Percentiles rank a stretch among this genome's conserved stretches.
Conservation (phyloP, 1,140 invertebrate species). For the Drosophila albomicans region DNA sequence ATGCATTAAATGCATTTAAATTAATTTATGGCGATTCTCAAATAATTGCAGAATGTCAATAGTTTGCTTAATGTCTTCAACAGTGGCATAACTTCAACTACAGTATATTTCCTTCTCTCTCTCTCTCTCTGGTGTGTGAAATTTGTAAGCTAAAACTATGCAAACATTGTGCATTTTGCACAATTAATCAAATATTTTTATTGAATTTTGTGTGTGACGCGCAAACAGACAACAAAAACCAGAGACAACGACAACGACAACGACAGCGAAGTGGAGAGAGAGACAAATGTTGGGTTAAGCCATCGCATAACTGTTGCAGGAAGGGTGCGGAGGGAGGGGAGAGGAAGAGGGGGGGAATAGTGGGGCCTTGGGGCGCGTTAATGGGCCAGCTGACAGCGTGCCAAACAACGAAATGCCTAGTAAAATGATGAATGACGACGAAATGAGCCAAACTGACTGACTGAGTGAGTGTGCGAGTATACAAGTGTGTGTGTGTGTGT, state of each 20-base stretch:
- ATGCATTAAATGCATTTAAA: no score
- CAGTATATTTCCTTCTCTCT: constrained; percentile 5
- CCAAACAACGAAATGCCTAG: constrained; percentile 52
- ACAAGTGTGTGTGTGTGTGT: constrained; percentile 13
- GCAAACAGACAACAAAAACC: constrained; percentile 55
- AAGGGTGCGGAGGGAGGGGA: neutral
- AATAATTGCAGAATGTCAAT: no score
- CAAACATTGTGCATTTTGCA: constrained; percentile 72
- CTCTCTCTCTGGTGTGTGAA: constrained; percentile 8
- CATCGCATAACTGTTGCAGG: constrained; percentile 42
- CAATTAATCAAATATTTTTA: constrained; percentile 81
- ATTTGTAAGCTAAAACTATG: constrained; percentile 70
- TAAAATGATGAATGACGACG: constrained; percentile 61
- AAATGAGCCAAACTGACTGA: constrained; percentile 12
- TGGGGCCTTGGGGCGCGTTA: constrained; percentile 58
- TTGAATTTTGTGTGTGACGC: constrained; percentile 58
- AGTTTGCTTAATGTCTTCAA: neutral
- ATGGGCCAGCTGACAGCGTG: constrained; percentile 76
- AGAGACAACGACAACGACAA: constrained; percentile 28
- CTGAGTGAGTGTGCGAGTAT: constrained; percentile 28
- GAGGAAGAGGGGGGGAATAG: neutral
- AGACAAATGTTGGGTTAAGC: constrained; percentile 63
- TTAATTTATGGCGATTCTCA: no score
- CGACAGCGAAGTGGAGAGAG: no score
- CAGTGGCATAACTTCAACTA: neutral